These are phyloP conservation scores for Heliornis fulica DNA, from an alignment of 2,113 vertebrate species.

Conservation along the genomic window DNA sequence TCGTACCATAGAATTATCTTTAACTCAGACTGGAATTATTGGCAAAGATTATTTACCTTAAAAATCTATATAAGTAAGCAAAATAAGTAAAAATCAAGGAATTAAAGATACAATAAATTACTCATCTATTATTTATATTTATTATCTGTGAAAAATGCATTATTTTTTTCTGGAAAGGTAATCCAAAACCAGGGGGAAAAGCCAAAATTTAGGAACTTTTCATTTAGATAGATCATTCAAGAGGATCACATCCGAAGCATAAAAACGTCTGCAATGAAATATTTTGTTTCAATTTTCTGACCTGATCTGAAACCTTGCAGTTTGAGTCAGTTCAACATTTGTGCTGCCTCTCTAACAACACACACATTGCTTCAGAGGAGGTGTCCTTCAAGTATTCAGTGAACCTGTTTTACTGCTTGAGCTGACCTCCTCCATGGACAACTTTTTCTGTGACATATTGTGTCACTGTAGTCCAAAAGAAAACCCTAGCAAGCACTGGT, in stretches of 20 bases:
- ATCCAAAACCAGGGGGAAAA: neutral
- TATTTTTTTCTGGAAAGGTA: neutral
- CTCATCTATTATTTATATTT: neutral
- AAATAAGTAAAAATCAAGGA: neutral
- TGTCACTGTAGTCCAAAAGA: neutral
- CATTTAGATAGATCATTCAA: neutral
- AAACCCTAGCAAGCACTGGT: no score
- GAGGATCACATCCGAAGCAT: neutral
- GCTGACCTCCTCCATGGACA: neutral
- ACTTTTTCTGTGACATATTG: neutral
- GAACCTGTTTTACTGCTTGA: neutral
- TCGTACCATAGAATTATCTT: neutral
- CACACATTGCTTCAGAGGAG: neutral
- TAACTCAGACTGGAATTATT: neutral
- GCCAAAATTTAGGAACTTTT: neutral
- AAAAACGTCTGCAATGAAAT: neutral
- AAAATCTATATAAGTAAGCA: neutral
- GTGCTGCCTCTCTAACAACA: neutral
- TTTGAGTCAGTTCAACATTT: neutral
- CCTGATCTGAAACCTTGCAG: neutral
- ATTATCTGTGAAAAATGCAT: neutral
- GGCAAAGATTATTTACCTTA: accelerated
- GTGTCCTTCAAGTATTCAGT: neutral
- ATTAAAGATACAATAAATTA: neutral
- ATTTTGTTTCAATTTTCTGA: neutral